These are phyloP conservation scores for Cotesia glomerata DNA, from an alignment of 1,140 invertebrate genomes.

Conservation along the genomic window DNA sequence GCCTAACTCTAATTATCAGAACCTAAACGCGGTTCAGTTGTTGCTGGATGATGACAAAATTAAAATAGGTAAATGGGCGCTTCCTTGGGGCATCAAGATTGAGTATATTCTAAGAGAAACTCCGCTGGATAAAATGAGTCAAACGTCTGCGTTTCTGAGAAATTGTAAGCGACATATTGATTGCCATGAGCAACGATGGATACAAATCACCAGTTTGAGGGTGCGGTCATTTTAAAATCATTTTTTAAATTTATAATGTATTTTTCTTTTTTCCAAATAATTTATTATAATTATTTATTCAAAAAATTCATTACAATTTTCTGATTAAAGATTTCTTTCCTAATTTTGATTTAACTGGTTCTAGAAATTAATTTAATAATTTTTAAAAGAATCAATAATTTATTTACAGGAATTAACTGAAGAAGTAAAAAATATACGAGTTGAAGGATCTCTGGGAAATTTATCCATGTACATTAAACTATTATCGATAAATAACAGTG, in stretches of 20 bases:
- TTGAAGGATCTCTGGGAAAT: not conserved
- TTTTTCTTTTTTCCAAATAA: not conserved
- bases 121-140: not conserved
- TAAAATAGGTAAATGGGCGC: not conserved
- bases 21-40: not conserved
- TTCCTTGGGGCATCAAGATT: conserved; percentile 1
- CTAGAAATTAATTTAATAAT: not conserved
- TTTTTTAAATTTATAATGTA: too few species aligned
- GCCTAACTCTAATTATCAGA: not conserved
- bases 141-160: not conserved
- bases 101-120: not conserved
- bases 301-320: not conserved
- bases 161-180: not conserved
- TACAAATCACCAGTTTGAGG: not conserved
- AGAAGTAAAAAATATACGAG: conserved; percentile 4
- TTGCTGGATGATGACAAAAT: not conserved
- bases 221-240: not conserved
- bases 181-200: not conserved
- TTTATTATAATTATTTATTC: not conserved
- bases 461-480: not conserved
- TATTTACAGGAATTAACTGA: not conserved
- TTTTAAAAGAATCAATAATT: not conserved
- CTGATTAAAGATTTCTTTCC: too few species aligned
- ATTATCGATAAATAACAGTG: not conserved
- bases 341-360: too few species aligned